phyloP scores from a whole-genome alignment of 2,888 invertebrate species.

The Pardosa pseudoannulata region DNA sequence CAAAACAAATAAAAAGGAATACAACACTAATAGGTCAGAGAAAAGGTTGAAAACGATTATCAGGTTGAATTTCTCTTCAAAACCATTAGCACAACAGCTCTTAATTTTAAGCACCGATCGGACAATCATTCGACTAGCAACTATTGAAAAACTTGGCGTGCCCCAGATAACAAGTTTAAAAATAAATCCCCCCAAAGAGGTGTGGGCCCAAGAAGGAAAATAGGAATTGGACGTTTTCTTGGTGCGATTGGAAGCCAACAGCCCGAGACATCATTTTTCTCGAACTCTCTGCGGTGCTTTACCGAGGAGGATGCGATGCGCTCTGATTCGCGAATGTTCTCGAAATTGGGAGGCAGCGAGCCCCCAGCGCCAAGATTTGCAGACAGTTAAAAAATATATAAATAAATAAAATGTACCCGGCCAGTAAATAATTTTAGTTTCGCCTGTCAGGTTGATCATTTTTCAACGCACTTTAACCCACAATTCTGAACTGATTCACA shows the following conservation, averaged over 20 bases:
- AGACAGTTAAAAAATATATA: no score
- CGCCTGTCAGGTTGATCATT: no score
- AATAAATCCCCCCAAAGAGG: conserved; percentile 22
- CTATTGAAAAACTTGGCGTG: conserved; percentile 15
- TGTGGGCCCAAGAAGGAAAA: conserved; percentile 22
- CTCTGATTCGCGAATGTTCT: conserved; percentile 40
- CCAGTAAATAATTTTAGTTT: no score
- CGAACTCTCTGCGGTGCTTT: not conserved
- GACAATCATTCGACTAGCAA: not conserved
- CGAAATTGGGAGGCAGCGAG: not conserved
- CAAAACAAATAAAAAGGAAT: no score
- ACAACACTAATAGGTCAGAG: not conserved
- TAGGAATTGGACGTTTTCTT: conserved; percentile 27
- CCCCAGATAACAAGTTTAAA: conserved; percentile 40
- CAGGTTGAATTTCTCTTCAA: not conserved
- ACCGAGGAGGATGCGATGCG: conserved; percentile 42
- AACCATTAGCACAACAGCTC: not conserved
- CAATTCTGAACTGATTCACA: no score
- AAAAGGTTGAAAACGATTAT: not conserved
- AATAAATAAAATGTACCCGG: no score
- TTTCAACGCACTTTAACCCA: no score
- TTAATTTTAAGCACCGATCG: not conserved
- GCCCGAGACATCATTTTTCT: conserved; percentile 19
- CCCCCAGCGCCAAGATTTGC: no score
- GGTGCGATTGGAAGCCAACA: conserved; percentile 13